Conservation (phyloP, 2,888 invertebrate genomes). For the Pterostichus niger region DNA sequence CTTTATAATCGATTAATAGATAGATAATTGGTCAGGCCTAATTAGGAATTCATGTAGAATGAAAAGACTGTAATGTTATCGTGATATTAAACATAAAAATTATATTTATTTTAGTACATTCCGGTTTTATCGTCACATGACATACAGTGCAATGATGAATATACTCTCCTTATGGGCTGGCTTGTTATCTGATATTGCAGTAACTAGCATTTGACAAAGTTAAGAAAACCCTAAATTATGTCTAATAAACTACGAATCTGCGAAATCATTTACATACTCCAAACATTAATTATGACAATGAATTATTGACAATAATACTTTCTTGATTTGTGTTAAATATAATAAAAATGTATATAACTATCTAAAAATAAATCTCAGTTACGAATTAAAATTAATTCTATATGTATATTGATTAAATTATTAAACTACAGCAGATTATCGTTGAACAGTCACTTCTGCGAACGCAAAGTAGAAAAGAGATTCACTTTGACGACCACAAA, state of each 20-base stretch:
- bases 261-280: conserved; percentile 2
- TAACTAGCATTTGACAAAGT: conserved; percentile 43
- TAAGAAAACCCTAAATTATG: conserved; percentile 14
- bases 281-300: conserved; percentile 43
- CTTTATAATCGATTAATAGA: conserved; percentile 52
- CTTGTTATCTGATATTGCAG: conserved; percentile 50
- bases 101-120: conserved; percentile 63
- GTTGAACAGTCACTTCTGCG: conserved; percentile 29
- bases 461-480: conserved; percentile 10
- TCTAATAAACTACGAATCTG: conserved; percentile 32
- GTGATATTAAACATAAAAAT: conserved; percentile 60
- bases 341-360: conserved; percentile 55
- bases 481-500: conserved; percentile 5
- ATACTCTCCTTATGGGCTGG: conserved; percentile 13
- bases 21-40: conserved; percentile 32
- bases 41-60: conserved; percentile 37
- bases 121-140: conserved; percentile 60
- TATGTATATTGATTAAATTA: not conserved
- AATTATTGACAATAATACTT: conserved; percentile 52
- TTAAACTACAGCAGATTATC: conserved; percentile 24
- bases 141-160: conserved; percentile 50
- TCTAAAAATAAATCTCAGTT: conserved; percentile 45
- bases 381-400: conserved; percentile 41
- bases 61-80: conserved; percentile 54
- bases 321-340: conserved; percentile 30